Evolutionary conservation across 2,113 vertebrate species (phyloP).

Genomic region (Xenotilapia longispinis): DNA sequence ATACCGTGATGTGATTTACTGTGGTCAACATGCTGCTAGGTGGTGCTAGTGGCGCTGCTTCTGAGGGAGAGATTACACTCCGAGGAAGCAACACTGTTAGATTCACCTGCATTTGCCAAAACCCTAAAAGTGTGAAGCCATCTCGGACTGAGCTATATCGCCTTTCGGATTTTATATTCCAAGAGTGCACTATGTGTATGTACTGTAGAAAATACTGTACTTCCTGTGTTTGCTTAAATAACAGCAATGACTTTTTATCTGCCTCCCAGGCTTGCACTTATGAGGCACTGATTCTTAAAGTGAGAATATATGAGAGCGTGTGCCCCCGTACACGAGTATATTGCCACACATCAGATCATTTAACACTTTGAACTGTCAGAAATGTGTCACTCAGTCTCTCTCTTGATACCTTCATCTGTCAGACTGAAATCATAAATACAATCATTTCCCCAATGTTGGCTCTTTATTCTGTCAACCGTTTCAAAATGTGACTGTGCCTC

Average conservation of each 20-base stretch:
- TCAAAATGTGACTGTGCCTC: constrained; percentile 57
- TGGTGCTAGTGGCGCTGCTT: constrained; percentile 65
- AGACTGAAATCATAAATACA: constrained; percentile 71
- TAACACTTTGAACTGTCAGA: constrained; percentile 72
- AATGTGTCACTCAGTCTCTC: constrained; percentile 66
- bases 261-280: constrained; percentile 3
- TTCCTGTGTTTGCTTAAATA: not conserved
- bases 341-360: constrained; percentile 66
- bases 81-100: not conserved
- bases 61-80: not conserved
- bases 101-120: not conserved
- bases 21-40: constrained; percentile 67
- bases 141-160: not conserved
- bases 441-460: constrained; percentile 62
- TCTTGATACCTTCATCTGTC: constrained; percentile 66
- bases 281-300: constrained; percentile 17
- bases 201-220: not conserved
- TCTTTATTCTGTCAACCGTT: constrained; percentile 66
- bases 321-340: constrained; percentile 31
- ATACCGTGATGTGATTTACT: not conserved
- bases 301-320: constrained; percentile 5
- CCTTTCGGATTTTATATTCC: not conserved
- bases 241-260: not conserved
- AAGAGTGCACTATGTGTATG: not conserved
- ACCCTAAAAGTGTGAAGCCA: not conserved